Percentiles rank a stretch among this genome's conserved stretches.
Conservation (phyloP, 2,888 invertebrate genomes). For the Pristionchus japonicus region DNA sequence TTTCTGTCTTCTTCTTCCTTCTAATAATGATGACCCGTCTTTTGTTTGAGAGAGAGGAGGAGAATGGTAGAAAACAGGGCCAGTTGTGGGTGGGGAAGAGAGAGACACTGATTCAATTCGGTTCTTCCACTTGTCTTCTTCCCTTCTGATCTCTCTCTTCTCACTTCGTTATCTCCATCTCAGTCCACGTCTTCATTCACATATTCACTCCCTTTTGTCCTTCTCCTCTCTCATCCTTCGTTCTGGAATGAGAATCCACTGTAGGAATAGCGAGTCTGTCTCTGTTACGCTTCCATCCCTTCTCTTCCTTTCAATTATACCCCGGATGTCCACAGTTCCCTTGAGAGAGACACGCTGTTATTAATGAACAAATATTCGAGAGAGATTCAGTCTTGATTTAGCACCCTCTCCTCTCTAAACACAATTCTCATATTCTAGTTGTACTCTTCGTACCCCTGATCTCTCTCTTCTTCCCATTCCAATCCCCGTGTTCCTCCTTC, state of each 20-base stretch:
- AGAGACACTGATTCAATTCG: conserved; percentile 12
- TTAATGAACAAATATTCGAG: not conserved
- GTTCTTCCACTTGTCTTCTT: not conserved
- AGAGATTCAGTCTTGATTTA: not conserved
- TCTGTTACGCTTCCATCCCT: not conserved
- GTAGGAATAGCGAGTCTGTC: not conserved
- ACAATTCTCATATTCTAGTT: not conserved
- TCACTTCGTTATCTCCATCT: conserved; percentile 5
- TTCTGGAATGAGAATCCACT: not conserved
- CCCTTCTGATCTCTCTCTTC: not conserved
- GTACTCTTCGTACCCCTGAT: not conserved
- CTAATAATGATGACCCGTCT: conserved; percentile 16
- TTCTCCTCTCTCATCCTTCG: not conserved
- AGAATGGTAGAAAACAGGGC: conserved; percentile 2
- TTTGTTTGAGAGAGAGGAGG: not conserved
- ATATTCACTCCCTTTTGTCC: not conserved
- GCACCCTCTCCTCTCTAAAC: not conserved
- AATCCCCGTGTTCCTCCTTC: not conserved
- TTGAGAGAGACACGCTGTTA: not conserved
- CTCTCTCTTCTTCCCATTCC: not conserved
- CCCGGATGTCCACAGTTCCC: not conserved
- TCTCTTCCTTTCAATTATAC: not conserved
- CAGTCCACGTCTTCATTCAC: not conserved
- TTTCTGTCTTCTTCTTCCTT: not conserved
- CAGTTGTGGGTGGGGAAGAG: not conserved